phyloP scores from a whole-genome alignment of 2,113 vertebrate species.

The Paradisaea rubra region DNA sequence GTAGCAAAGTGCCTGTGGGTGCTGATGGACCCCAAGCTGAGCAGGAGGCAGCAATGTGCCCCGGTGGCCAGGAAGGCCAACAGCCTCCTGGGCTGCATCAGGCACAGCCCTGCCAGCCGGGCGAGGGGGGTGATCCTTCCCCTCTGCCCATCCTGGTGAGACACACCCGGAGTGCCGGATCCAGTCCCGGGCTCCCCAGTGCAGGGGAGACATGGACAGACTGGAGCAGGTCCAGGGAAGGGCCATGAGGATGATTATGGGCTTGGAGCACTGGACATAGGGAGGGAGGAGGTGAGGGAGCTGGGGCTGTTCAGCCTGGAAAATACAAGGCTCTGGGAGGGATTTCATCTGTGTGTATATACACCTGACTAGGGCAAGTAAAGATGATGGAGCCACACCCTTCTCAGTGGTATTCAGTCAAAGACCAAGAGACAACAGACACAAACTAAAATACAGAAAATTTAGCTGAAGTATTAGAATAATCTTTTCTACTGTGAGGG shows the following conservation, averaged over 20 bases:
- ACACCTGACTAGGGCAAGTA: not conserved
- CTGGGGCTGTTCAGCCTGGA: not conserved
- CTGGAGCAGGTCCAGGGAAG: not conserved
- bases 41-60: not conserved
- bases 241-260: not conserved
- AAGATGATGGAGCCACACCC: not conserved
- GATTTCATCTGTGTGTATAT: not conserved
- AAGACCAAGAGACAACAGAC: not conserved
- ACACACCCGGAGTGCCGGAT: not conserved
- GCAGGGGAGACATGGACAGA: not conserved
- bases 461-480: not conserved
- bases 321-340: not conserved
- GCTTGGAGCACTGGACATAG: not conserved
- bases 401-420: not conserved
- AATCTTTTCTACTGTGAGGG: not conserved
- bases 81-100: not conserved
- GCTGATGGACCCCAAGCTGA: not conserved
- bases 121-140: not conserved
- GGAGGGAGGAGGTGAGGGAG: not conserved
- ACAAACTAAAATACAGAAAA: not conserved
- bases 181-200: not conserved
- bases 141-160: not conserved
- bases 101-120: not conserved
- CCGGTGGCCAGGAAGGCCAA: not conserved
- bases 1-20: not conserved